Evolutionary conservation across 2,113 vertebrate genomes (phyloP).

Genomic region (Hyaena hyaena): DNA sequence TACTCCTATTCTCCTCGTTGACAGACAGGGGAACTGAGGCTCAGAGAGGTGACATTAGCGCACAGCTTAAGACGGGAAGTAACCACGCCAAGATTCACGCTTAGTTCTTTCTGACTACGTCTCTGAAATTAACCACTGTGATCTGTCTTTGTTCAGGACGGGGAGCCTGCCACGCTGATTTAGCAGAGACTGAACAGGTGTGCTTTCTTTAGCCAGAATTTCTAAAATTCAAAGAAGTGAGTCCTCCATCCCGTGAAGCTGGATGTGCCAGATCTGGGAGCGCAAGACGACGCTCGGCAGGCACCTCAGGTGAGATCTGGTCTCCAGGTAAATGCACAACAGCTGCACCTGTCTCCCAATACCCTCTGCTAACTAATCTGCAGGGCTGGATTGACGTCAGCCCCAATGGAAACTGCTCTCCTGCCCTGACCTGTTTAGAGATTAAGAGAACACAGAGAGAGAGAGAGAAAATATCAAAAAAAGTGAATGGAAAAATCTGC

Average conservation of each 20-base stretch:
- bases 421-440: conserved; percentile 80
- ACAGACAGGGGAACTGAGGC: not conserved
- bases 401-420: conserved; percentile 75
- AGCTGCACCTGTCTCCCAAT: conserved; percentile 74
- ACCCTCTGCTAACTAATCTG: conserved; percentile 77
- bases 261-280: not conserved
- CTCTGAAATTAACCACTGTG: not conserved
- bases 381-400: conserved; percentile 82
- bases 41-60: not conserved
- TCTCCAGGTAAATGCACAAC: conserved; percentile 77
- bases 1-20: not conserved
- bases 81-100: not conserved
- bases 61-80: not conserved
- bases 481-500: conserved; percentile 66
- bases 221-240: not conserved
- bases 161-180: not conserved
- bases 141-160: not conserved
- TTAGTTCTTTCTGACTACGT: not conserved
- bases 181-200: not conserved
- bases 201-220: not conserved
- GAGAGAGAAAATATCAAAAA: conserved; percentile 45
- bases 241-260: not conserved
- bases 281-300: not conserved
- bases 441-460: conserved; percentile 70
- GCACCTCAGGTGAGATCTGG: conserved; percentile 64